phyloP scores from a whole-genome alignment of 2,797 vertebrate genomes.

The Chelon labrosus region DNA sequence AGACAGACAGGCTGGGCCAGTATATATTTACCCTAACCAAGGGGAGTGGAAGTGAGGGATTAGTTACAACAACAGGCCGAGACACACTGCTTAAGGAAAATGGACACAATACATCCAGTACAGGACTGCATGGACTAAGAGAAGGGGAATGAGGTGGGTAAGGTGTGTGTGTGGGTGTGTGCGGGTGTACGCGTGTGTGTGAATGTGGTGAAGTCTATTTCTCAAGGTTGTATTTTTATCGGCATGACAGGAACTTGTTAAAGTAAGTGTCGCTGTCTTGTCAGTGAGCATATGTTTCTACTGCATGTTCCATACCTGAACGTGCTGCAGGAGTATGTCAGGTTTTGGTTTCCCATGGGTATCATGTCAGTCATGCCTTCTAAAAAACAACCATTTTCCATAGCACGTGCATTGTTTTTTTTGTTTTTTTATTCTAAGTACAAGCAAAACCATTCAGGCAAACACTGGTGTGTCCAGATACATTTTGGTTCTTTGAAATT shows the following conservation, averaged over 20 bases:
- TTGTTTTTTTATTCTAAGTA: too few species aligned
- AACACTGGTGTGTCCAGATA: background rate
- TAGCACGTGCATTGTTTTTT: too few species aligned
- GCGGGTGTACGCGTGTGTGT: slow-evolving; percentile 3
- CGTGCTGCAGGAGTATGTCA: background rate
- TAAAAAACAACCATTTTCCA: too few species aligned
- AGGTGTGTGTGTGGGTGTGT: background rate
- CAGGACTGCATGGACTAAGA: background rate
- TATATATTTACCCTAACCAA: slow-evolving; percentile 64
- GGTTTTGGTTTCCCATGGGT: background rate
- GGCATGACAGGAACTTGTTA: background rate
- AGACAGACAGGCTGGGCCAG: slow-evolving; percentile 62
- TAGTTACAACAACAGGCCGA: slow-evolving; percentile 63
- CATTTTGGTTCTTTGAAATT: background rate
- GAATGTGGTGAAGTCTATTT: background rate
- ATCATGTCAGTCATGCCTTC: slow-evolving; percentile 7
- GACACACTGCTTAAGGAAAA: slow-evolving; percentile 26
- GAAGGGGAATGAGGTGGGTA: background rate
- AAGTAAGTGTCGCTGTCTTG: background rate
- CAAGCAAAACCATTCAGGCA: background rate
- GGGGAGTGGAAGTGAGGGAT: slow-evolving; percentile 65
- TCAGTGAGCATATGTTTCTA: background rate
- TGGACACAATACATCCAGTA: slow-evolving; percentile 7
- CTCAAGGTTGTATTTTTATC: too few species aligned
- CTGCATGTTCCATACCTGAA: background rate